Conservation (phyloP, 2,113 vertebrate genomes). For the Phrynocephalus versicolor region DNA sequence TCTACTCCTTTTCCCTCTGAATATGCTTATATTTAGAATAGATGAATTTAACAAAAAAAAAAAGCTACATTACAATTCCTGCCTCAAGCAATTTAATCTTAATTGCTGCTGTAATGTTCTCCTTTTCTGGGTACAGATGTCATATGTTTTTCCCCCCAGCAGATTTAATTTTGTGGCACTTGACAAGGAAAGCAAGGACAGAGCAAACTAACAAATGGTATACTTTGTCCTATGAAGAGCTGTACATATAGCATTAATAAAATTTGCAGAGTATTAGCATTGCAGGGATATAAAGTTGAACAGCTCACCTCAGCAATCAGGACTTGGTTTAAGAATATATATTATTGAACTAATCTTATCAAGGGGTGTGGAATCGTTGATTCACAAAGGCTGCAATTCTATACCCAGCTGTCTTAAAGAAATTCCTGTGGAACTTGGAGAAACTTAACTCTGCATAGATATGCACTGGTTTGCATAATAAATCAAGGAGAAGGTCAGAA, state of each 20-base stretch:
- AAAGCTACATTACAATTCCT: not conserved
- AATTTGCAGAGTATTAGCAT: not conserved
- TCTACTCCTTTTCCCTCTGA: constrained; percentile 34
- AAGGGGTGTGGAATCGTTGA: not conserved
- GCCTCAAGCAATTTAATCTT: constrained; percentile 34
- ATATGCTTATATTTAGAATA: constrained; percentile 45
- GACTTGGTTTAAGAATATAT: not conserved
- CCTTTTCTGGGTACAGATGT: not conserved
- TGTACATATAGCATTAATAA: not conserved
- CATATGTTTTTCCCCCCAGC: constrained; percentile 34
- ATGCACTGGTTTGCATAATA: not conserved
- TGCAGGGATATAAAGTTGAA: not conserved
- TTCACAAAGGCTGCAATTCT: not conserved
- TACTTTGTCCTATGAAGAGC: not conserved
- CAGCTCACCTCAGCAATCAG: not conserved
- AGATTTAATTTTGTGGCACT: constrained; percentile 19
- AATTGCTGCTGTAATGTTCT: constrained; percentile 31
- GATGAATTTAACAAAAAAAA: not conserved
- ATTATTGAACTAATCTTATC: not conserved
- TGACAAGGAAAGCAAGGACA: not conserved
- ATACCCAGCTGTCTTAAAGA: not conserved
- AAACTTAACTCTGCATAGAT: not conserved
- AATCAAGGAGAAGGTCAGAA: not conserved
- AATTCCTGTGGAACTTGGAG: not conserved
- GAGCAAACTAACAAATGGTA: not conserved